Base-by-base conservation (phyloP, 2,797 vertebrate genomes). In the Avahi laniger region DNA sequence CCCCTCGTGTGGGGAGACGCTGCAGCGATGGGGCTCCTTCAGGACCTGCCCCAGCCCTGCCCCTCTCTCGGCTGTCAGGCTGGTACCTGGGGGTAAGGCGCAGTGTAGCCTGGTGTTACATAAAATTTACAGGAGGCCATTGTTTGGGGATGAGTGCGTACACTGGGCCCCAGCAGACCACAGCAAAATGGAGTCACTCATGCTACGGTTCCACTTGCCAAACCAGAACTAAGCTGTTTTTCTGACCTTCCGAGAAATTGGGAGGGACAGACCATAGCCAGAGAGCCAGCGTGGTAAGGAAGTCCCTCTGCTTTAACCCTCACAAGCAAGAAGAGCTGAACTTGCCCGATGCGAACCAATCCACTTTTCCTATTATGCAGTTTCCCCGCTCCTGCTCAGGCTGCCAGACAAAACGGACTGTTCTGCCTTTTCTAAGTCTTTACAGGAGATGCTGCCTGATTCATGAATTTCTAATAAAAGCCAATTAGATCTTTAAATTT, bases 331-430 rank as follows among this genome's bases (percentile, higher is more conserved):
- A 11, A 1, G 41, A 28, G 46, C 35, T 54, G 83, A 33, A 35
- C 33, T 12, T 5, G 14, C 17, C n/a, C 1, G 3, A 3, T 17
- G 7, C 13, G 4, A 69, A 3, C 30, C 4, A 2, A 3, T 7
- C 7, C 2, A 3, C 9, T 6, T 86, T 24, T 38, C 3, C 7
- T 26, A 11, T 22, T 2, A 11, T 30, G n/a, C 8, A 6, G n/a
- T 11, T 5, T 54, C n/a, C 83, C 54, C 26, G 28, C 10, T 50
- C 72, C 57, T 13, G 22, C 22, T 11, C 33, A 28, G 15, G 43
- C 57, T 28, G 57, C 30, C 15, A 8, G 20, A 11, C 10, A 54
- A 70, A 30, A 5, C 24, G 1, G 30, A 6, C 30, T n/a, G 28
- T 14, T 46, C 54, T 26, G 28, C 54, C 22, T 57, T 57, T 57